These are phyloP conservation scores for Erythrolamprus reginae DNA, from an alignment of 2,113 vertebrate species.

Conservation along the genomic window DNA sequence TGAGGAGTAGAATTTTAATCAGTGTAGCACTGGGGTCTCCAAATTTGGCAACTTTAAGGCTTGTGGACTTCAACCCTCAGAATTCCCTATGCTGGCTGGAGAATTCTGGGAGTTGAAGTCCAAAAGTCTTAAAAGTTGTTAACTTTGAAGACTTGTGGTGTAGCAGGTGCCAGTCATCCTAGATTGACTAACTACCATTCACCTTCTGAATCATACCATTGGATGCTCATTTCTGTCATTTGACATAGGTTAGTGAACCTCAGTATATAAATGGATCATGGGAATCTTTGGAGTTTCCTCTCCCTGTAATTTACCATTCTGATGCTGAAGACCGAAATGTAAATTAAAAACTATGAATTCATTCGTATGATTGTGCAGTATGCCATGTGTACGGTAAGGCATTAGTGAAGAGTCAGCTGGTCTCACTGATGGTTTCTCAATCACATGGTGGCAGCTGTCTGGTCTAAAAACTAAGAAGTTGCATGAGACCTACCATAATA, in stretches of 20 bases:
- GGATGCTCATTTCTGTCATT: neutral
- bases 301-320: neutral
- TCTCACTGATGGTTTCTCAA: neutral
- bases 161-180: neutral
- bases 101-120: too few species aligned
- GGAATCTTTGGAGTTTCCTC: neutral
- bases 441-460: neutral
- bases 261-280: neutral
- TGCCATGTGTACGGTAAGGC: neutral
- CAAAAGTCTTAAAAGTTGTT: too few species aligned
- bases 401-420: neutral
- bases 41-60: too few species aligned
- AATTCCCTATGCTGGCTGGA: too few species aligned
- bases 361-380: neutral
- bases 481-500: neutral
- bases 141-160: neutral
- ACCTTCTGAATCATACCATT: neutral
- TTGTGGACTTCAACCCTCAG: too few species aligned
- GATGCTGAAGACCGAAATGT: neutral
- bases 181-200: neutral
- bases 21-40: neutral
- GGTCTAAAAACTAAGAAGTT: neutral
- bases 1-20: neutral
- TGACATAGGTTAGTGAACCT: neutral
- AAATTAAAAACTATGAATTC: neutral